Base-by-base conservation (phyloP, 2,113 vertebrate genomes). In the Numida meleagris region DNA sequence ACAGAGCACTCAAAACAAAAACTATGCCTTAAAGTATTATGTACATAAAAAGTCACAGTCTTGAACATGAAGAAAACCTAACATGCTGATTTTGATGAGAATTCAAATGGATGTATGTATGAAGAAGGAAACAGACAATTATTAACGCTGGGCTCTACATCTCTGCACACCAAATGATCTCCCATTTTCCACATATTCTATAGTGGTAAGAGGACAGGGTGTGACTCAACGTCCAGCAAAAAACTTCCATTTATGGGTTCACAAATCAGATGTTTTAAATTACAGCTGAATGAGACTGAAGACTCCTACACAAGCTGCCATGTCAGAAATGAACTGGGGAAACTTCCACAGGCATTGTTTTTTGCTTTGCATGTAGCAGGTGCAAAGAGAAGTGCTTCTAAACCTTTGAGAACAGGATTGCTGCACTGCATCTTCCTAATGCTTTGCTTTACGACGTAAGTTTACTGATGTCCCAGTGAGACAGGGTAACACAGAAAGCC, bases 181-280 rank as follows among this genome's bases (percentile, higher is more conserved):
- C 82, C 36, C 70, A 58, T 81, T 88, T 94, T 94, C 86, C 83
- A 68, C 4, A 1, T 73, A 82, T 57, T 63, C 96, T 51, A 46
- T 14, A 82, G 94, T 33, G 84, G 89, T 92, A 82, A 84, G 73
- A 70, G 90, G 68, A 74, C 80, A 93, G 94, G 93, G 93, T 87
- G 78, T 85, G 88, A 72, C 85, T 75, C 86, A 51, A 75, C 80
- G 91, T 89, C 90, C 93, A 90, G 94, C 79, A 80, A 9, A 9
- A 95, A 94, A 95, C 93, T 87, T 92, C 73, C 86, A n/a, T 91
- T 96, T 93, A 95, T 91, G 95, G 91, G 81, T 94, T 96, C 96
- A 95, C 82, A 87, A 86, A 96, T 96, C 95, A 95, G 93, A 93
- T 97, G 96, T 78, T 97, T 97, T 95, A 88, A 91, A 95, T 97